Evolutionary conservation across 1,140 invertebrate genomes (phyloP).

Genomic region (Atta cephalotes): DNA sequence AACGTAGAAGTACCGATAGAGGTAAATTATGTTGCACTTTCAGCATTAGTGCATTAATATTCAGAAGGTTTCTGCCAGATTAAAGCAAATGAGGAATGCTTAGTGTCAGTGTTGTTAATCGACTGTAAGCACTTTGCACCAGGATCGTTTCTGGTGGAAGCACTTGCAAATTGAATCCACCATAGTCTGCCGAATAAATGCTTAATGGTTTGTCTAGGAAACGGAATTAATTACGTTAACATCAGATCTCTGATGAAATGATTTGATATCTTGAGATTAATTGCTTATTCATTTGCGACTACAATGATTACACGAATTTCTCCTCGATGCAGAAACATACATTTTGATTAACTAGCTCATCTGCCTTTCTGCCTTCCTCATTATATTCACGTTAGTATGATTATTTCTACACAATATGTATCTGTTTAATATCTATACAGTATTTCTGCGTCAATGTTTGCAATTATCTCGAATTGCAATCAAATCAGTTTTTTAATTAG

Average conservation of each 20-base stretch:
- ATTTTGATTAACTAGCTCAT: not conserved
- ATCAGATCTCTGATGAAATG: conserved; percentile 41
- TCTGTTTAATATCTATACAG: not conserved
- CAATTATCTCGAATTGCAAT: not conserved
- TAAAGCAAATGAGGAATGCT: conserved; percentile 68
- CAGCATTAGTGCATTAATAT: conserved; percentile 58
- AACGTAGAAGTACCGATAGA: not conserved
- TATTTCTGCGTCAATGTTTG: not conserved
- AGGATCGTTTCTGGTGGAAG: conserved; percentile 66
- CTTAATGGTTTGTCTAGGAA: conserved; percentile 64
- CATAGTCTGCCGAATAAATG: conserved; percentile 67
- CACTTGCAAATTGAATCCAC: conserved; percentile 69
- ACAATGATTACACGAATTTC: conserved; percentile 10
- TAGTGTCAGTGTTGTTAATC: conserved; percentile 69
- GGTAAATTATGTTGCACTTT: conserved; percentile 13
- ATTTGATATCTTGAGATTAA: conserved; percentile 38
- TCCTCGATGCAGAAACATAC: not conserved
- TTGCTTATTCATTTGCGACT: not conserved
- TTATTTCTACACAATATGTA: not conserved
- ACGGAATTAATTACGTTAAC: conserved; percentile 68
- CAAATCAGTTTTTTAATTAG: not conserved
- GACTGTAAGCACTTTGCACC: conserved; percentile 65
- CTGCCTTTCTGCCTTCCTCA: not conserved
- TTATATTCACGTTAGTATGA: not conserved
- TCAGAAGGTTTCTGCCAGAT: conserved; percentile 42